Conservation (phyloP, 2,113 vertebrate species). For the Ptilorrhoa leucosticta region DNA sequence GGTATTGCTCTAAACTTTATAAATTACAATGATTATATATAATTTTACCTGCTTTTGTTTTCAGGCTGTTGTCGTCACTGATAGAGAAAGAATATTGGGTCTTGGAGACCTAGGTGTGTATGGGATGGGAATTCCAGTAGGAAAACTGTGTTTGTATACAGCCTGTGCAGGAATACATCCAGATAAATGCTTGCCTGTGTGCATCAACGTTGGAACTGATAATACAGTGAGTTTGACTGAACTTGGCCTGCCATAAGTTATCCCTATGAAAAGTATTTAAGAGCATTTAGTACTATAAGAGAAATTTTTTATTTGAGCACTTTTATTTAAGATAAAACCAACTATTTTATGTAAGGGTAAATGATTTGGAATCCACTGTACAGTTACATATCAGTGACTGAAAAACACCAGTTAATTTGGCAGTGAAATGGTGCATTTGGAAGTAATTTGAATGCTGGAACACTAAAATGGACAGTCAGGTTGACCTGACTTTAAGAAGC, state of each 20-base stretch:
- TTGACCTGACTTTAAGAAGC: not conserved
- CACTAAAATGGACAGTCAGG: not conserved
- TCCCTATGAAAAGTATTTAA: not conserved
- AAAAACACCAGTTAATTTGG: not conserved
- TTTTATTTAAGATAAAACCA: not conserved
- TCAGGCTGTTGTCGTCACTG: slow-evolving; percentile 93
- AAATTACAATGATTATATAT: accelerated
- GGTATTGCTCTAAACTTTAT: not conserved
- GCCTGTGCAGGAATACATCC: slow-evolving; percentile 92
- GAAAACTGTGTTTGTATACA: slow-evolving; percentile 92
- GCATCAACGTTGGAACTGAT: slow-evolving; percentile 93
- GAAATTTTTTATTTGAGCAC: not conserved
- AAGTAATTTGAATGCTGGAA: not conserved
- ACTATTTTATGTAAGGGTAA: not conserved
- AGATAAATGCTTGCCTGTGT: slow-evolving; percentile 89
- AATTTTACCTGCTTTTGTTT: not conserved
- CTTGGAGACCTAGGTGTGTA: slow-evolving; percentile 94
- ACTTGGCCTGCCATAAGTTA: not conserved
- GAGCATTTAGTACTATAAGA: not conserved
- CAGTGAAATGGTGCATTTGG: not conserved
- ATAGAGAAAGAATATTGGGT: slow-evolving; percentile 93
- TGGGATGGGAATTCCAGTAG: slow-evolving; percentile 95
- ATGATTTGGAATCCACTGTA: not conserved
- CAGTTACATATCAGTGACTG: not conserved
- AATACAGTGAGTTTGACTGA: slow-evolving; percentile 76